Evolutionary conservation across 1,140 invertebrate genomes (phyloP).

Genomic region (Eriocheir sinensis): DNA sequence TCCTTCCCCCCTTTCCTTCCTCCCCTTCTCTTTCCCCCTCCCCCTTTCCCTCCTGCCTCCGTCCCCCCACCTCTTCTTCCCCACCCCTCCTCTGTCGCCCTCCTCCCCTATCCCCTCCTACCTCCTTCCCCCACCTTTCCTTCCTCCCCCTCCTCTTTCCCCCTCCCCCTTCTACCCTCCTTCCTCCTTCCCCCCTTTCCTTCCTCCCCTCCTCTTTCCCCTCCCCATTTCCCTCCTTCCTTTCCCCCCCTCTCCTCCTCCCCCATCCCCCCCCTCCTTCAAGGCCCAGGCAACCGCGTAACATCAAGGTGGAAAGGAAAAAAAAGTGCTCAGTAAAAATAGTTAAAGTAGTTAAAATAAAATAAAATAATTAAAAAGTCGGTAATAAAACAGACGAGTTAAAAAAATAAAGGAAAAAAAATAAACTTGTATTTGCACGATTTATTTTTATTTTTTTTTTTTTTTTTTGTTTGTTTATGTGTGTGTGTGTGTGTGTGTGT

Average conservation of each 20-base stretch:
- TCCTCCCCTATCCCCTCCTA: background rate
- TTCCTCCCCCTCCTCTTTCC: background rate
- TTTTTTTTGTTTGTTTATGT: no score
- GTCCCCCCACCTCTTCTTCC: background rate
- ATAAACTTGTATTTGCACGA: no score
- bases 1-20: background rate
- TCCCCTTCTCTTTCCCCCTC: background rate
- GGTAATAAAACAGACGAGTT: no score
- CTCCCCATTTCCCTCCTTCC: background rate
- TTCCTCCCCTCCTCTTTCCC: constrained; percentile 8
- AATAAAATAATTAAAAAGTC: no score
- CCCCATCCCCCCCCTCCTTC: background rate
- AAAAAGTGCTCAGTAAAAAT: no score
- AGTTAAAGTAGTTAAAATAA: no score
- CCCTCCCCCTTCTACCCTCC: background rate
- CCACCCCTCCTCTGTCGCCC: background rate
- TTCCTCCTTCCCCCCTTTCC: background rate
- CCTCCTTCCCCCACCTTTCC: background rate
- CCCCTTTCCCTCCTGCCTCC: background rate
- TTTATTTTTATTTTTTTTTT: no score
- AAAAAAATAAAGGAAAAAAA: no score
- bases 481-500: no score
- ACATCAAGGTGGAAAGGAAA: no score
- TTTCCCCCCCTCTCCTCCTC: background rate
- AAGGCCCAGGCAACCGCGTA: no score